A percentile compares a stretch with the other conserved stretches of the same genome.
These are phyloP conservation scores for Polypterus bichir DNA, from an alignment of 2,113 vertebrate species.

Conservation along the genomic window DNA sequence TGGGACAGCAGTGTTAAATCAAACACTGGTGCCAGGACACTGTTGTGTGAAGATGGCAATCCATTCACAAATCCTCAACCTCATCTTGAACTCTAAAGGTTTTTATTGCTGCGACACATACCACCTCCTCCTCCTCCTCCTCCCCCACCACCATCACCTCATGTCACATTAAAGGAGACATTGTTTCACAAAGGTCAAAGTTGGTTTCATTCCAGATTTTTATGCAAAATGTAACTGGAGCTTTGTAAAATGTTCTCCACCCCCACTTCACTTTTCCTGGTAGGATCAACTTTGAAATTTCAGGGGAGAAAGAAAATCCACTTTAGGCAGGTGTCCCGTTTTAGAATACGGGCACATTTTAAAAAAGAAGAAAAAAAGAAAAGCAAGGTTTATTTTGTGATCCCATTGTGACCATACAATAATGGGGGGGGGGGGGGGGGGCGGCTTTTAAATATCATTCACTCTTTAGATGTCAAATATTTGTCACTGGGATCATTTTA, in stretches of 20 bases:
- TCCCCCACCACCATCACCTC: slow-evolving; percentile 10
- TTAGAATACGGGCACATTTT: too few species aligned
- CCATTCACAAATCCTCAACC: slow-evolving; percentile 51
- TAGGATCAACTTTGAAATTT: slow-evolving; percentile 26
- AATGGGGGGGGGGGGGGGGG: too few species aligned
- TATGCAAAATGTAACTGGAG: slow-evolving; percentile 55
- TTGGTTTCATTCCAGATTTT: slow-evolving; percentile 69
- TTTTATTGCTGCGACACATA: slow-evolving; percentile 37
- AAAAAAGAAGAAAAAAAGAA: too few species aligned
- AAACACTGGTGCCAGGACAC: slow-evolving; percentile 47
- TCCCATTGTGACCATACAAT: too few species aligned
- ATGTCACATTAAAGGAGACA: slow-evolving; percentile 70
- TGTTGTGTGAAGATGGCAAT: slow-evolving; percentile 51
- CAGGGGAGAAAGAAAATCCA: slow-evolving; percentile 19
- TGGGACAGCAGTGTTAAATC: slow-evolving; percentile 52
- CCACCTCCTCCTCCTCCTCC: too few species aligned
- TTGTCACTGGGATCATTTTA: too few species aligned
- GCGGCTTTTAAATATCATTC: too few species aligned
- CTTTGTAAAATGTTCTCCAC: slow-evolving; percentile 30
- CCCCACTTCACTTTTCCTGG: background rate
- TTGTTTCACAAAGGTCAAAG: slow-evolving; percentile 78
- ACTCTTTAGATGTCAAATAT: too few species aligned
- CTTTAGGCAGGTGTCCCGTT: slow-evolving; percentile 16
- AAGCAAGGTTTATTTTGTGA: too few species aligned
- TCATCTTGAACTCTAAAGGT: slow-evolving; percentile 75